Evolutionary conservation across 2,797 vertebrate genomes (phyloP), one percentile per base, ranked within the genome.

Genomic region (Periophthalmus magnuspinnatus): DNA sequence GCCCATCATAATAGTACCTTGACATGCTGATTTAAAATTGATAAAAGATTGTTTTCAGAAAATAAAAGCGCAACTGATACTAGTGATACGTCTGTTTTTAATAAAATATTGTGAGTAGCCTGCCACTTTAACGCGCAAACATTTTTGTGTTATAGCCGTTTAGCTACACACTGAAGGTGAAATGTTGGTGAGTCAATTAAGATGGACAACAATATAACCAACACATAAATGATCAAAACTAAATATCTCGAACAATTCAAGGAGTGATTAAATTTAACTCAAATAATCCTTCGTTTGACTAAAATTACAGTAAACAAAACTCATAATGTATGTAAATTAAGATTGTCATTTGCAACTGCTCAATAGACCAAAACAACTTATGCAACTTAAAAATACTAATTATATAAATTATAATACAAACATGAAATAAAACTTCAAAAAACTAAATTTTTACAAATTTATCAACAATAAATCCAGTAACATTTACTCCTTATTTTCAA

Each of bases 311-410:
- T 45, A 47, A 63, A 63, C 13, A 45, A 63, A 63, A 63, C n/a
- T 24, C 2, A 22, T 45, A 22, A 22, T 47, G 13, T 11, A 17
- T 17, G 60, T 62, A 45, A 62, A 64, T 10, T 22, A 47, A 48
- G 62, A 64, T 64, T 64, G 62, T 64, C 62, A n/a, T 64, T 64
- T 48, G 45, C 61, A 64, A 32, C 24, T 22, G 47, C 50, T 32
- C 55, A 32, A 17, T 5, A 57, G 55, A 32, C 24, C 55, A 28
- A 56, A 56, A 56, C 50, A 9, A 52, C 50, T n/a, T 10, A 52
- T 28, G 54, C 11, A 56, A 56, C 8, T 21, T 24, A 56, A 57
- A 57, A 57, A 57, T 28, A 55, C 52, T 55, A 55, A 55, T 5
- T 48, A 16, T 54, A 21, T 57, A 28, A 57, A 57, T 57, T 57